Percentiles rank a stretch among this genome's conserved stretches.
These are phyloP conservation scores for Synergus gifuensis DNA, from an alignment of 2,888 invertebrate genomes.

Conservation along the genomic window DNA sequence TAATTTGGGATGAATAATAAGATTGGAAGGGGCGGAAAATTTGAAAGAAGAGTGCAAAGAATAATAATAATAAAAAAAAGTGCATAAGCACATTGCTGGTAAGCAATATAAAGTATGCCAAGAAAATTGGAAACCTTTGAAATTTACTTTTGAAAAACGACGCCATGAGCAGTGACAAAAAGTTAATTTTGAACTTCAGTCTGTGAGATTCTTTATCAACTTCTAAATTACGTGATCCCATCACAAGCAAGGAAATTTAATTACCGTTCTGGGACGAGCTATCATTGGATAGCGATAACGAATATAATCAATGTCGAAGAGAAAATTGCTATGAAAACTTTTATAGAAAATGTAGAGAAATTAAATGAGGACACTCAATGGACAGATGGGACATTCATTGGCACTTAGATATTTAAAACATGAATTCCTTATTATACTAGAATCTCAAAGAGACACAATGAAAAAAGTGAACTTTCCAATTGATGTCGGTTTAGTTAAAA, in stretches of 20 bases:
- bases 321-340: constrained; percentile 50
- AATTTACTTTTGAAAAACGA: background rate
- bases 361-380: constrained; percentile 9
- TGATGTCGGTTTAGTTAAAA: too few relatives aligned
- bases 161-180: constrained; percentile 3
- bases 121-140: background rate
- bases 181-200: constrained; percentile 13
- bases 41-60: background rate
- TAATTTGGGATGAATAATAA: background rate
- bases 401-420: background rate
- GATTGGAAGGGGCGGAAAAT: background rate
- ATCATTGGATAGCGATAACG: constrained; percentile 37
- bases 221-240: constrained; percentile 35
- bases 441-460: too few relatives aligned
- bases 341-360: constrained; percentile 37
- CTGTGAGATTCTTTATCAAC: constrained; percentile 32
- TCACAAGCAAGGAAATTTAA: constrained; percentile 36
- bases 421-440: background rate
- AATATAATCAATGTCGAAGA: constrained; percentile 48
- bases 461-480: too few relatives aligned
- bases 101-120: background rate
- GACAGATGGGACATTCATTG: constrained; percentile 18
- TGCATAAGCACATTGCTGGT: too few relatives aligned
- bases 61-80: background rate
- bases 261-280: constrained; percentile 31